phyloP scores from a whole-genome alignment of 2,797 vertebrate species.

The Myripristis murdjan region DNA sequence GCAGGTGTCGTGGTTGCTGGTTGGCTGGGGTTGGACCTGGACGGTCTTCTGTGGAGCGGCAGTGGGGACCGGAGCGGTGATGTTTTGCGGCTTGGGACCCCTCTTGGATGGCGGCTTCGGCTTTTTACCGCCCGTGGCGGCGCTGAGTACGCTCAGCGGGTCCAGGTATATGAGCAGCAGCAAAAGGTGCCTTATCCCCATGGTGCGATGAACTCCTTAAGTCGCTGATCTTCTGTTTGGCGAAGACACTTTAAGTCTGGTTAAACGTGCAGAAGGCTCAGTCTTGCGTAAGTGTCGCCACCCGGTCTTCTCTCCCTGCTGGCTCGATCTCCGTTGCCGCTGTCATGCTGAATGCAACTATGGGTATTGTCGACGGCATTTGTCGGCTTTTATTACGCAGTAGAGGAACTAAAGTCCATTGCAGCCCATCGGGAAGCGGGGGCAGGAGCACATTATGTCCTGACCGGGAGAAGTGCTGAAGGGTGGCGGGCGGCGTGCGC shows the following conservation, averaged over 20 bases:
- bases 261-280: conserved; percentile 42
- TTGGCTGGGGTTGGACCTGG: conserved; percentile 70
- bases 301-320: conserved; percentile 55
- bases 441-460: conserved; percentile 53
- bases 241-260: conserved; percentile 46
- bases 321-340: conserved; percentile 55
- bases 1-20: conserved; percentile 91
- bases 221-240: conserved; percentile 10
- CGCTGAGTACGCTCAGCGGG: conserved; percentile 83
- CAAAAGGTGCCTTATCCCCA: conserved; percentile 87
- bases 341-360: conserved; percentile 65
- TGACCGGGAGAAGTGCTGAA: conserved; percentile 28
- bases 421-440: conserved; percentile 19
- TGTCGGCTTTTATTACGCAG: conserved; percentile 40
- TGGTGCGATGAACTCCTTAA: conserved; percentile 63
- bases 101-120: conserved; percentile 74
- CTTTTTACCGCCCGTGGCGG: conserved; percentile 79
- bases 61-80: conserved; percentile 75
- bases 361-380: conserved; percentile 59
- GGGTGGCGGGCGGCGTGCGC: conserved; percentile 32
- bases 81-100: conserved; percentile 70
- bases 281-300: conserved; percentile 53
- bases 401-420: conserved; percentile 43
- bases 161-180: conserved; percentile 88
- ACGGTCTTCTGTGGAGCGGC: conserved; percentile 69